Evolutionary conservation across 37 sponge, comb jelly and placozoan species (phyloP).

Genomic region (Oopsacas minuta): DNA sequence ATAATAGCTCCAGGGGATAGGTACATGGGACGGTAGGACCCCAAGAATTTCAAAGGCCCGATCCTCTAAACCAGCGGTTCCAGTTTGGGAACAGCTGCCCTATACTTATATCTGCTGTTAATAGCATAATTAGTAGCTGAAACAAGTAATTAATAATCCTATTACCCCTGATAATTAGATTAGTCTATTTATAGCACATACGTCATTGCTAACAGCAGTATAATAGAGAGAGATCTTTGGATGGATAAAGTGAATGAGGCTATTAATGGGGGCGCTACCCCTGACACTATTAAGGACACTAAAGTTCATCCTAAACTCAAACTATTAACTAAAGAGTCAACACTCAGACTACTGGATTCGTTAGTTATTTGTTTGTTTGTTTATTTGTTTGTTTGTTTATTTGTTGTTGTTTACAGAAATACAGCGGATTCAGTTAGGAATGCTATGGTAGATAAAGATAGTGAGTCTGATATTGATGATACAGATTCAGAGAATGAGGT

Average conservation of each 20-base stretch:
- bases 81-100: too few relatives aligned
- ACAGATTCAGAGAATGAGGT: slow-evolving; percentile 13
- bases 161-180: too few relatives aligned
- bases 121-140: too few relatives aligned
- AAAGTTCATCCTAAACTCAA: not conserved
- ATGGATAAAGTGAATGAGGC: not conserved
- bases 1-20: too few relatives aligned
- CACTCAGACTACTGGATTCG: not conserved
- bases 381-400: not conserved
- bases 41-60: too few relatives aligned
- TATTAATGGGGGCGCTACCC: not conserved
- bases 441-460: not conserved
- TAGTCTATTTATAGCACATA: not conserved
- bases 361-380: not conserved
- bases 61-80: too few relatives aligned
- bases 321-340: not conserved
- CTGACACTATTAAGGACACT: too few relatives aligned
- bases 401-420: slow-evolving; percentile 16
- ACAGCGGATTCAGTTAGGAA: not conserved
- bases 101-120: too few relatives aligned
- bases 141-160: too few relatives aligned
- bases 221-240: not conserved
- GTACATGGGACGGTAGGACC: too few relatives aligned
- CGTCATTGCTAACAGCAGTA: not conserved
- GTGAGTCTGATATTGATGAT: slow-evolving; percentile 13